A percentile compares a stretch with the other conserved stretches of the same genome.
Conservation (phyloP, 2,888 invertebrate species). For the Drosophila emarginata region DNA sequence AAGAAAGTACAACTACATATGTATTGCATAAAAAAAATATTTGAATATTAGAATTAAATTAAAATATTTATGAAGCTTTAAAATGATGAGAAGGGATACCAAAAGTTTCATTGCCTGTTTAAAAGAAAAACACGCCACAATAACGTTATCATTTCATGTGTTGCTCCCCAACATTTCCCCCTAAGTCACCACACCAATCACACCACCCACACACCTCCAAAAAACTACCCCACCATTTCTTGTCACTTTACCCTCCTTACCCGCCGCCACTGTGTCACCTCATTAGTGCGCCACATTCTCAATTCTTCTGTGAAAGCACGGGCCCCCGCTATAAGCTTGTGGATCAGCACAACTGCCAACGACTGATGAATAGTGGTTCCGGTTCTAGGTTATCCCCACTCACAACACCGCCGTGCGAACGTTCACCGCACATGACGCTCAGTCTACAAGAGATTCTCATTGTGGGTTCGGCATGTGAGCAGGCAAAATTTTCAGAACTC, state of each 20-base stretch:
- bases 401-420: constrained; percentile 94
- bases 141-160: constrained; percentile 48
- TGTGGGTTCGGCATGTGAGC: constrained; percentile 95
- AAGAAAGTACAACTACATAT: too few relatives aligned
- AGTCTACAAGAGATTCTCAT: constrained; percentile 96
- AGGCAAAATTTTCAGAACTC: constrained; percentile 97
- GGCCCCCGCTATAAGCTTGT: constrained; percentile 81
- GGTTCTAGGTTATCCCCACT: constrained; percentile 89
- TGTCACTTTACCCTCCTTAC: constrained; percentile 8
- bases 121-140: constrained; percentile 11
- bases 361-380: constrained; percentile 82
- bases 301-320: constrained; percentile 83
- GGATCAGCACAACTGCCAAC: constrained; percentile 82
- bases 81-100: not conserved
- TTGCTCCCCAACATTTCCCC: constrained; percentile 18
- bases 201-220: constrained; percentile 28
- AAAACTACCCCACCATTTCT: constrained; percentile 8
- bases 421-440: constrained; percentile 92
- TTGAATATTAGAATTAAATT: too few relatives aligned
- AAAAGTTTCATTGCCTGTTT: constrained; percentile 13
- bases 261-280: constrained; percentile 58
- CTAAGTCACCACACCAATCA: constrained; percentile 23
- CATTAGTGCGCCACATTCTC: constrained; percentile 81
- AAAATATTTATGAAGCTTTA: too few relatives aligned
- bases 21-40: too few relatives aligned